These are phyloP conservation scores for Metallyticus violacea DNA, from an alignment of 2,888 invertebrate species.

Conservation along the genomic window DNA sequence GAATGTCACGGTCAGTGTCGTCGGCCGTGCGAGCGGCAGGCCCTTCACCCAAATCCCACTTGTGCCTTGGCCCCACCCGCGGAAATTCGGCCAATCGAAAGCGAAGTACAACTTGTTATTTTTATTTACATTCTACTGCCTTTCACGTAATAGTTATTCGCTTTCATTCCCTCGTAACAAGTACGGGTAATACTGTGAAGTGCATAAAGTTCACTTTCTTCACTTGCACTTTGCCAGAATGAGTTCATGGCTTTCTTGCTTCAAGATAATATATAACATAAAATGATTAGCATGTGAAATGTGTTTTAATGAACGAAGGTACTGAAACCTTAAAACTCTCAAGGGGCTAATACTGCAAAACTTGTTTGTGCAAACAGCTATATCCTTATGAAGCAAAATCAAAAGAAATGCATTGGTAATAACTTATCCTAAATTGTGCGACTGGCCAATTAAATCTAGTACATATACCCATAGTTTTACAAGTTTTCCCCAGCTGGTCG, in stretches of 20 bases:
- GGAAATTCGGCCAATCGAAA: constrained; percentile 30
- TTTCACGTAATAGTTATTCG: not conserved
- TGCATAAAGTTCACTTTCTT: no score
- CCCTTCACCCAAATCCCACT: constrained; percentile 30
- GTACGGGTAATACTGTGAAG: not conserved
- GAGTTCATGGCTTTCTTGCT: not conserved
- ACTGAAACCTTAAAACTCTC: no score
- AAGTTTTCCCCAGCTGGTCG: no score
- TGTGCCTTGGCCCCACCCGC: constrained; percentile 26
- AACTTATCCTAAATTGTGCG: no score
- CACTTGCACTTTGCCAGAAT: no score
- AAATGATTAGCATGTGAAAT: not conserved
- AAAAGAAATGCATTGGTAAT: no score
- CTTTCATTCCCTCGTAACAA: not conserved
- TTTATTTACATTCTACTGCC: not conserved
- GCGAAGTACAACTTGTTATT: constrained; percentile 21
- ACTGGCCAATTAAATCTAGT: no score
- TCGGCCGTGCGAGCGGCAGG: constrained; percentile 12
- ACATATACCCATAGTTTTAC: no score
- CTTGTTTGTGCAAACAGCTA: no score
- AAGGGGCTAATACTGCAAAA: no score
- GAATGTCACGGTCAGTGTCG: constrained; percentile 31
- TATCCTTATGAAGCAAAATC: no score
- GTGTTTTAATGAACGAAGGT: no score
- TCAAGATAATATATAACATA: not conserved